A percentile compares a stretch with the other conserved stretches of the same genome.
Conservation (phyloP, 1,140 invertebrate species). For the Tetranychus cinnabarinus region DNA sequence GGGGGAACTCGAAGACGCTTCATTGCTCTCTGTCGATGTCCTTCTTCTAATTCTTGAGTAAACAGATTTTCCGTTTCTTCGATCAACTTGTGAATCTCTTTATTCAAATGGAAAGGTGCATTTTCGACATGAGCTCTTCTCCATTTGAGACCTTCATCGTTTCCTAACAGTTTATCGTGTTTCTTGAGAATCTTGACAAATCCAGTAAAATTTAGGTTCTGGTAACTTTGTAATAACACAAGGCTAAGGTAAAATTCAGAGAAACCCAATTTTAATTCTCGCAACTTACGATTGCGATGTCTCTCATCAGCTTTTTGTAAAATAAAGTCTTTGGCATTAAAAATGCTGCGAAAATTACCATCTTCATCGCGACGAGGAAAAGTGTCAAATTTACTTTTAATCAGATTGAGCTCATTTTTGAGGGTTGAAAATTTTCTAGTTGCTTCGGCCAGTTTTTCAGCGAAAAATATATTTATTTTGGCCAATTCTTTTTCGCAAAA, state of each 20-base stretch:
- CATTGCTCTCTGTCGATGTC: conserved; percentile 89
- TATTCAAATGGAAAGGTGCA: conserved; percentile 85
- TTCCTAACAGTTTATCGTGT: conserved; percentile 61
- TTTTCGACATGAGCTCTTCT: conserved; percentile 70
- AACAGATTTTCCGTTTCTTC: conserved; percentile 69
- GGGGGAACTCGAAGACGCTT: conserved; percentile 86
- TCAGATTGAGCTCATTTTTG: conserved; percentile 56
- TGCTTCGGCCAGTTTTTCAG: conserved; percentile 91
- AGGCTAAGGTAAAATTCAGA: conserved; percentile 96
- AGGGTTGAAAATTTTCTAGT: conserved; percentile 76
- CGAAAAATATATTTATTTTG: conserved; percentile 83
- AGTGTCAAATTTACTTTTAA: conserved; percentile 13
- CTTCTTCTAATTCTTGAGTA: conserved; percentile 75
- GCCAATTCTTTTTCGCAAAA: conserved; percentile 82
- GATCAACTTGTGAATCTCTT: conserved; percentile 88
- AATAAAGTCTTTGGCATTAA: neutral
- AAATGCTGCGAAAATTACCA: neutral
- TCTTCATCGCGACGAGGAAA: conserved; percentile 3
- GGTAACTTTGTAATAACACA: conserved; percentile 48
- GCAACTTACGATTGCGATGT: conserved; percentile 34
- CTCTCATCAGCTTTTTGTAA: conserved; percentile 7
- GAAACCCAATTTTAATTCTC: conserved; percentile 90
- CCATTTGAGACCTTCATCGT: conserved; percentile 37
- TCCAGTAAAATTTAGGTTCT: conserved; percentile 91
- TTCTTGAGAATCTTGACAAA: conserved; percentile 99